Conservation (phyloP, 1,140 invertebrate genomes). For the Drosophila kurseongensis region DNA sequence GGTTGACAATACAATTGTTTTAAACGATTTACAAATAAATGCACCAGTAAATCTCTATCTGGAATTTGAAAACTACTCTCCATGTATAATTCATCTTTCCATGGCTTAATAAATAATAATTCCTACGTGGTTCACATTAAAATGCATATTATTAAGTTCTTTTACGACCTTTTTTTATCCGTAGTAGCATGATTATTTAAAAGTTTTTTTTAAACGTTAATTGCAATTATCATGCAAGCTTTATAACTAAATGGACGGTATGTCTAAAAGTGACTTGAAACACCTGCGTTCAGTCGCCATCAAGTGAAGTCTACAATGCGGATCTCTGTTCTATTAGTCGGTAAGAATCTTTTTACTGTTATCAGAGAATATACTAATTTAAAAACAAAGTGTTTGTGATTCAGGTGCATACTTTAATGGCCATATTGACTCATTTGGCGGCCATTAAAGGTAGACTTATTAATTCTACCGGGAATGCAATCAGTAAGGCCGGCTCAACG, state of each 20-base stretch:
- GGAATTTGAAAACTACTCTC: no score
- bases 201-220: background rate
- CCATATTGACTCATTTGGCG: background rate
- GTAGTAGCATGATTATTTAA: no score
- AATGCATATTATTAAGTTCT: background rate
- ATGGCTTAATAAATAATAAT: no score
- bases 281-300: background rate
- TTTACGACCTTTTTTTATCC: no score
- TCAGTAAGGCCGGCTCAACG: background rate
- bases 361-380: background rate
- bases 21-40: no score
- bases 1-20: no score
- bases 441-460: background rate
- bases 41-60: no score
- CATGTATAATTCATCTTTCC: no score
- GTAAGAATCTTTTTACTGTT: background rate
- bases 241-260: background rate
- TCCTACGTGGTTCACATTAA: no score
- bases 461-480: background rate
- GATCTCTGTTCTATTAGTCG: background rate
- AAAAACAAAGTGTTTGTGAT: background rate
- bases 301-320: background rate
- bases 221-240: background rate
- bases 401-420: background rate
- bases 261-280: background rate